phyloP scores from a whole-genome alignment of 2,113 vertebrate genomes.

The Osmerus mordax region DNA sequence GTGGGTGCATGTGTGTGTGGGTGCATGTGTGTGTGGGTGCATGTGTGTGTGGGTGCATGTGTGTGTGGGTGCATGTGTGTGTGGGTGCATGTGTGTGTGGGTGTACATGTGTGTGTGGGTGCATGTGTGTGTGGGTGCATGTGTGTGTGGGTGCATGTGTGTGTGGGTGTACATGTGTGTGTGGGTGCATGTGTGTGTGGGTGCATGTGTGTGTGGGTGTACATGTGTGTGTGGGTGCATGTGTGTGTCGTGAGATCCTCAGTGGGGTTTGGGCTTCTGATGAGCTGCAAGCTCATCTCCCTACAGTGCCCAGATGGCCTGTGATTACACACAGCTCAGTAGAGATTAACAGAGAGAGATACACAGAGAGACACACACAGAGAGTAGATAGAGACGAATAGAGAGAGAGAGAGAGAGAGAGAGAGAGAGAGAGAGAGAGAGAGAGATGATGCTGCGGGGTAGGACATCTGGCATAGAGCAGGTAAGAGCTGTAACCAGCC shows the following conservation, averaged over 20 bases:
- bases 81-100: conserved; percentile 12
- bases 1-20: not conserved
- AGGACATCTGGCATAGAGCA: not conserved
- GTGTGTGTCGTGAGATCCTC: conserved; percentile 10
- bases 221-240: conserved; percentile 2
- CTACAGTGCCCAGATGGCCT: conserved; percentile 73
- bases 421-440: not conserved
- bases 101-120: not conserved
- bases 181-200: conserved; percentile 8
- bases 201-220: conserved; percentile 1
- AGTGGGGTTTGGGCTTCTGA: conserved; percentile 59
- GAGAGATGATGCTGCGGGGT: not conserved
- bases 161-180: not conserved
- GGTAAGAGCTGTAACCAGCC: not conserved
- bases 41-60: too few species aligned
- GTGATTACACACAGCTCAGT: conserved; percentile 69
- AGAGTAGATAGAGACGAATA: conserved; percentile 32
- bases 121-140: not conserved
- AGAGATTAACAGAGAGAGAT: conserved; percentile 63
- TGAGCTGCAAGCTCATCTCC: conserved; percentile 62
- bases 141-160: conserved; percentile 2
- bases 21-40: too few species aligned
- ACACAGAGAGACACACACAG: conserved; percentile 23
- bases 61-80: not conserved
- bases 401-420: conserved; percentile 15